phyloP scores from a whole-genome alignment of 1,140 invertebrate genomes.

The Zaprionus kolodkinae region DNA sequence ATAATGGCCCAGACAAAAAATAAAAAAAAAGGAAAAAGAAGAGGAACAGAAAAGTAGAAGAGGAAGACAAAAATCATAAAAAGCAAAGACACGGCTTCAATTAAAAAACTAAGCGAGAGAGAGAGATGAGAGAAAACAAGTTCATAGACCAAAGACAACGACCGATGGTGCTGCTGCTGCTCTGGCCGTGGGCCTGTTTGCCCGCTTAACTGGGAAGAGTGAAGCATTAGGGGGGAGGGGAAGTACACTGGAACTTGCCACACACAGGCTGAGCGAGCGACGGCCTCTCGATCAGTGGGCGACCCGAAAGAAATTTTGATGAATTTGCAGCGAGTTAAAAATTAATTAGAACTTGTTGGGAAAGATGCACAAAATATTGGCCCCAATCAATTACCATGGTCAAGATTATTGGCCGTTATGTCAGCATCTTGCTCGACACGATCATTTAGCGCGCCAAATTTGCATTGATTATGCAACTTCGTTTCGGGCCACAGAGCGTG shows the following conservation, averaged over 20 bases:
- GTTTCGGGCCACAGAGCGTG: constrained; percentile 18
- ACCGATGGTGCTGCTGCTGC: constrained; percentile 47
- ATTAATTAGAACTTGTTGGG: constrained; percentile 69
- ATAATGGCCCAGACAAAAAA: constrained; percentile 59
- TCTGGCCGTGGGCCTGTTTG: constrained; percentile 10
- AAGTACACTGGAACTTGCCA: constrained; percentile 7
- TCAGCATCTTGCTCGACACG: constrained; percentile 22
- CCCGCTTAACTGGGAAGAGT: not conserved
- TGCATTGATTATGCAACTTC: constrained; percentile 80
- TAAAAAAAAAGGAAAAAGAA: constrained; percentile 30
- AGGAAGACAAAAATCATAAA: constrained; percentile 50
- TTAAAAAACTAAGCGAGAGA: constrained; percentile 63
- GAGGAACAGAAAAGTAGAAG: constrained; percentile 25
- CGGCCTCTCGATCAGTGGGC: constrained; percentile 55
- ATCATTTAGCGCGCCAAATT: constrained; percentile 62
- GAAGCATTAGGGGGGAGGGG: not conserved
- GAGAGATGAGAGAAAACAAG: constrained; percentile 66
- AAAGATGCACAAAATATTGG: constrained; percentile 49
- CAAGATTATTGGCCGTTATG: constrained; percentile 46
- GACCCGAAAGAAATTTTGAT: constrained; percentile 64
- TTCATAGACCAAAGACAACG: constrained; percentile 80
- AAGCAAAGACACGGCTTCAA: constrained; percentile 77
- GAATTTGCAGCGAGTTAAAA: constrained; percentile 72
- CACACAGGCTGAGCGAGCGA: constrained; percentile 25
- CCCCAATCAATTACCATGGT: constrained; percentile 69